Evolutionary conservation across 2,797 vertebrate genomes (phyloP).

Genomic region (Coregonus suidteri): DNA sequence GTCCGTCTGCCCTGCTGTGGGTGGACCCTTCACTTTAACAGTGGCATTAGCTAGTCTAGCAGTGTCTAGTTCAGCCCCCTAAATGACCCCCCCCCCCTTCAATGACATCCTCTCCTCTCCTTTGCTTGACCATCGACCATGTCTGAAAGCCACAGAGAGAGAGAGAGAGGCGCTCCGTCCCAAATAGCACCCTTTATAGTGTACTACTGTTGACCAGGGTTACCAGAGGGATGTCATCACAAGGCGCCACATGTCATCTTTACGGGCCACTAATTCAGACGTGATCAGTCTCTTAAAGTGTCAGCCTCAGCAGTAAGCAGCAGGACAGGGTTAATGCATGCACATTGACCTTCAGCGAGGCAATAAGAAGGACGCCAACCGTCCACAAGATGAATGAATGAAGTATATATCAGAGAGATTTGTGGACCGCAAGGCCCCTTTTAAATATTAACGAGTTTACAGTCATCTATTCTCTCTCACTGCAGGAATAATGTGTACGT

Average conservation of each 20-base stretch:
- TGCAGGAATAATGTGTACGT: conserved; percentile 6
- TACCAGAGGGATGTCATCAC: too few relatives aligned
- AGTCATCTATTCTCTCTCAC: conserved; percentile 33
- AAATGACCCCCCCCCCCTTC: conserved; percentile 60
- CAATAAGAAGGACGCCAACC: not conserved
- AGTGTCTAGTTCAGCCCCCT: conserved; percentile 14
- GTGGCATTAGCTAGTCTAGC: conserved; percentile 61
- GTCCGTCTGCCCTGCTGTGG: conserved; percentile 56
- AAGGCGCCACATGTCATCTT: not conserved
- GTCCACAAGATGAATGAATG: not conserved
- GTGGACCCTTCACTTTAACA: conserved; percentile 67
- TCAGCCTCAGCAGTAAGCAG: not conserved
- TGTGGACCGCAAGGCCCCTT: not conserved
- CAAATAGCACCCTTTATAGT: too few relatives aligned
- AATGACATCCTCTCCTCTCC: conserved; percentile 52
- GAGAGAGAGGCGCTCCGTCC: too few relatives aligned
- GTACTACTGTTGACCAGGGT: too few relatives aligned
- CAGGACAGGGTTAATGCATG: conserved; percentile 29
- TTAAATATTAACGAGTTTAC: conserved; percentile 37
- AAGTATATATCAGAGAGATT: conserved; percentile 18
- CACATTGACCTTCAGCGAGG: conserved; percentile 19
- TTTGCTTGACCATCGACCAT: too few relatives aligned
- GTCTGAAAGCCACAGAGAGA: too few relatives aligned
- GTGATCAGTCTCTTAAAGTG: conserved; percentile 8
- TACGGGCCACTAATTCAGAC: not conserved